Base-by-base conservation (phyloP, 92 coral and sea anemone species). In the Bergia sp. region DNA sequence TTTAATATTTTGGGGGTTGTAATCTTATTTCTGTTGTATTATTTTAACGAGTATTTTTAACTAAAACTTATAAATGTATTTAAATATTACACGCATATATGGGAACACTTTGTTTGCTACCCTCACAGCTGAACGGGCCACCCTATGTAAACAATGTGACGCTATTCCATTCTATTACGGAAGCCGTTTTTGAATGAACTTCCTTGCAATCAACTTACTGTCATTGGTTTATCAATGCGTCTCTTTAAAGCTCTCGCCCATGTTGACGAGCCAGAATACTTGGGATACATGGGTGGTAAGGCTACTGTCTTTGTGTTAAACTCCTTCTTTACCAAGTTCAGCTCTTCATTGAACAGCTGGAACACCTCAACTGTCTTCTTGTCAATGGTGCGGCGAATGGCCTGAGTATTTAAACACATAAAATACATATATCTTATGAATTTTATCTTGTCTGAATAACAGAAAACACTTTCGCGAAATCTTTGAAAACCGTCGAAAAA, bases 361-460 rank as follows among this genome's bases (percentile, higher is more conserved):
- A 90, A 97, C 76, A 95, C 98, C 86, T 97, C 99, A 43, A 97
- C 99, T 61, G 99, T 97, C 89, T 97, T 97, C 94, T 97, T 97
- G 93, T 97, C 99, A 40, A 97, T 97, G 44, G 99, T 97, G 78
- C 99, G 94, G 71, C 97, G 92, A 83, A 97, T 95, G 13, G 98
- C 98, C 99, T 97, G 90, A 77, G 65, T 58, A 38, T 36, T 1
- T 2, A 20, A 29, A 21, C 73, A 85, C 36, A 41, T 10, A 67
- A 21, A 44, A n/a, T 44, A 6, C 38, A 6, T 64, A 15, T 29
- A 29, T 29, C 29, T 29, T 29, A 29, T 29, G 29, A 29, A 29
- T 29, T 29, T 29, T 29, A 29, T 29, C 29, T 29, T 29, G 29
- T 29, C 29, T 29, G 29, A 29, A 29, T 29, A 29, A 29, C 29